Evolutionary conservation across 2,113 vertebrate species (phyloP), one percentile per base, ranked within the genome.

Genomic region (Nibea coibor): DNA sequence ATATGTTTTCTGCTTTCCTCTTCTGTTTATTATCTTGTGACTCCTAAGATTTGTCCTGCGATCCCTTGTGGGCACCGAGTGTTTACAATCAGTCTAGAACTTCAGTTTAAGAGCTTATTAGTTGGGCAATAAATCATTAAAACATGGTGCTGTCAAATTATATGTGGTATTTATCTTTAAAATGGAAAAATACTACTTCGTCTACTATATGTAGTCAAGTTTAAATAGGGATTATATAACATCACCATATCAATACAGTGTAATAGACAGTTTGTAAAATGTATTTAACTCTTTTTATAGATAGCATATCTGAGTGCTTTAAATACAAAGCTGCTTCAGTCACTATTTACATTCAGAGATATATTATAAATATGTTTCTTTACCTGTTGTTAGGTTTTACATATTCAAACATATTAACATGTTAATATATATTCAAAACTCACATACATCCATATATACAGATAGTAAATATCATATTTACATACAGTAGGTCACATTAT

Each of bases 281-380:
- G 72, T 68, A 42, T 63, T 72, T 9, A 59, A 80, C 47, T 57
- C 20, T 61, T 59, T 83, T 73, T 59, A 62, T 69, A 86, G 54
- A 66, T 80, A 77, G 14, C 57, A 64, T 65, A 64, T 77, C 31
- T 53, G n/a, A 72, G 73, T 43, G 72, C 45, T 70, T 61, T 61
- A 51, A 59, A 62, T 39, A 68, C 20, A 64, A 64, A 75, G 50
- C 39, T 35, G 68, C 54, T 51, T 42, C 47, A 31, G 54, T 78
- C 75, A 82, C 61, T 78, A 83, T 90, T 74, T 89, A 88, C 90
- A 91, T 87, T 78, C 64, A 80, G 68, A 85, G 59, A 83, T 75
- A 76, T 14, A 72, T 66, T 65, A 87, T 80, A 84, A 84, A 88
- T 81, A 64, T 3, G 54, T 15, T 57, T 77, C 53, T 80, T 54